phyloP scores from a whole-genome alignment of 2,113 vertebrate species.

The Camelus dromedarius region DNA sequence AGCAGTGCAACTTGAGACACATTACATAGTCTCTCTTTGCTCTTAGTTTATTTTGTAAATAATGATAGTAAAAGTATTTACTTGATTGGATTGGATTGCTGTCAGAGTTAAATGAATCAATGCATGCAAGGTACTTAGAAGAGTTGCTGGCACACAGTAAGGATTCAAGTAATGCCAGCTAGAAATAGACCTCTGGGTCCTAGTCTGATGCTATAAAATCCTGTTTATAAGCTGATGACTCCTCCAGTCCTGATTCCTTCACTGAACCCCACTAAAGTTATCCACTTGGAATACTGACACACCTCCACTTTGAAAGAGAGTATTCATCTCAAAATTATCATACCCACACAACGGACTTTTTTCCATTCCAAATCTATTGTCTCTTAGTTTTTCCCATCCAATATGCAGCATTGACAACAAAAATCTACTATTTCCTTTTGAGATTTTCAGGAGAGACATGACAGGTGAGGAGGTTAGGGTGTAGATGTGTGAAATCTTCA shows the following conservation, averaged over 20 bases:
- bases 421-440: neutral
- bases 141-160: neutral
- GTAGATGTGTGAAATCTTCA: neutral
- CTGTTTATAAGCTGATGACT: conserved; percentile 3
- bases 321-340: neutral
- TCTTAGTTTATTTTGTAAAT: conserved; percentile 33
- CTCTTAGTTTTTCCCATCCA: neutral
- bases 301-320: neutral
- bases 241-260: neutral
- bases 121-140: neutral
- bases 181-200: conserved; percentile 10
- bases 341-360: neutral
- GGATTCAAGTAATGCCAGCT: conserved; percentile 13
- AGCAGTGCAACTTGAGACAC: neutral
- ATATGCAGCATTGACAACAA: neutral
- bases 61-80: neutral
- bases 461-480: neutral
- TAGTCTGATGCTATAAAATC: neutral
- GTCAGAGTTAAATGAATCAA: conserved; percentile 25
- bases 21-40: neutral
- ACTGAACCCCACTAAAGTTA: neutral
- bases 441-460: neutral
- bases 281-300: neutral
- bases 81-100: neutral
- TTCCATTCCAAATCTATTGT: neutral